A percentile compares a stretch with the other conserved stretches of the same genome.
phyloP scores from a whole-genome alignment of 2,113 vertebrate species.

The Ailuropoda melanoleuca region DNA sequence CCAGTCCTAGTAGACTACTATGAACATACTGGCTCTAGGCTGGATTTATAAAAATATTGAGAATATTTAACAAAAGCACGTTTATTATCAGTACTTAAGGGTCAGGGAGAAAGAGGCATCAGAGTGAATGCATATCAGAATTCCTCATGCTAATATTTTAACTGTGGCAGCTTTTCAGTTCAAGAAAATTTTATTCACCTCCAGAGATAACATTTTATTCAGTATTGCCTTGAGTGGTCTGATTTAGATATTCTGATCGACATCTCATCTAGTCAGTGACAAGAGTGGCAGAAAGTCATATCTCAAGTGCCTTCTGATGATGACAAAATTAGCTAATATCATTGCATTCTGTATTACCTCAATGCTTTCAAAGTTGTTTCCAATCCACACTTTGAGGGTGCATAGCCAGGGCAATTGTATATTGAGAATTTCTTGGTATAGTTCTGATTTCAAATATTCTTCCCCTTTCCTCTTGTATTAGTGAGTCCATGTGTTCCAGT shows the following conservation, averaged over 20 bases:
- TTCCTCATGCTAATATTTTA: slow-evolving; percentile 34
- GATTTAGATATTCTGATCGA: slow-evolving; percentile 32
- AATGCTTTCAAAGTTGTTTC: neutral
- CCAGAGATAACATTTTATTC: slow-evolving; percentile 24
- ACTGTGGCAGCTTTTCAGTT: neutral
- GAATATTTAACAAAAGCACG: neutral
- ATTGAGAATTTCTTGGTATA: neutral
- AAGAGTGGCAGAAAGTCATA: slow-evolving; percentile 20
- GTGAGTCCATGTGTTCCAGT: neutral
- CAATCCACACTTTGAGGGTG: neutral
- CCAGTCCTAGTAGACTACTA: neutral
- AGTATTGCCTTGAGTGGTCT: neutral
- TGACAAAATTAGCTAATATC: slow-evolving; percentile 44
- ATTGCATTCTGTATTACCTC: neutral
- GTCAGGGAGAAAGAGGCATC: neutral
- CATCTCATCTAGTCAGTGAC: neutral
- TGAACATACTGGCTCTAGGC: neutral
- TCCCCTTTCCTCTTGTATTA: neutral
- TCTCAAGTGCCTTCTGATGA: slow-evolving; percentile 30
- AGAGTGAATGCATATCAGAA: slow-evolving; percentile 6
- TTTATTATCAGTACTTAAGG: neutral
- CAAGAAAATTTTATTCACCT: neutral
- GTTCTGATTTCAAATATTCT: slow-evolving; percentile 8
- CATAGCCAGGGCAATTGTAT: neutral
- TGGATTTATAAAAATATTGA: slow-evolving; percentile 5